These are phyloP conservation scores for Luscinia luscinia DNA, from an alignment of 2,797 vertebrate genomes.

Conservation along the genomic window DNA sequence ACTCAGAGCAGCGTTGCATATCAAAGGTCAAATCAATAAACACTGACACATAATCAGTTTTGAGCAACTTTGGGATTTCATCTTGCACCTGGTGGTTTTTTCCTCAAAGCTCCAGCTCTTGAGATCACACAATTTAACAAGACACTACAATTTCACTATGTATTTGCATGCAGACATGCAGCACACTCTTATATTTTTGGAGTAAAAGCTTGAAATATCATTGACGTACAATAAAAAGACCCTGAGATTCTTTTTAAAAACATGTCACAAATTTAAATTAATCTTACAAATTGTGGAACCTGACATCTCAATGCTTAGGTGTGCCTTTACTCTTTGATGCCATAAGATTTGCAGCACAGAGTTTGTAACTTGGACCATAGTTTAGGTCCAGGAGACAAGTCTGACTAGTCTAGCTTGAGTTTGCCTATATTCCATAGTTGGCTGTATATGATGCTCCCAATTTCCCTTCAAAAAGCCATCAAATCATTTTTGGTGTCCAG, in stretches of 20 bases:
- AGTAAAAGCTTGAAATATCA: background rate
- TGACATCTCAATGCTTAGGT: fast-evolving
- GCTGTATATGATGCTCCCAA: background rate
- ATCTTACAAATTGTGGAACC: background rate
- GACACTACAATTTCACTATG: background rate
- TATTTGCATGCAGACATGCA: background rate
- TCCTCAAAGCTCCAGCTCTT: background rate
- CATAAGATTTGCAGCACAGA: background rate
- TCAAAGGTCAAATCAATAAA: background rate
- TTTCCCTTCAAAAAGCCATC: background rate
- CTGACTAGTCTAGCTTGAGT: background rate
- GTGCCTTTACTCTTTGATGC: background rate
- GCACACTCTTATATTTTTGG: fast-evolving
- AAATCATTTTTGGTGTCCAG: background rate
- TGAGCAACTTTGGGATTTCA: background rate
- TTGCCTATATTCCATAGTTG: background rate
- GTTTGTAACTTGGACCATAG: background rate
- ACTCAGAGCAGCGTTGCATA: background rate
- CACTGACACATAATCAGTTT: background rate
- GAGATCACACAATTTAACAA: background rate
- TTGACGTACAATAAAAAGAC: background rate
- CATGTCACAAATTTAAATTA: background rate
- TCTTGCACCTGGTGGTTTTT: background rate
- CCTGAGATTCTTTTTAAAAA: background rate
- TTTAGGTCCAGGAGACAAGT: background rate